Base-by-base conservation (phyloP, 2,113 vertebrate genomes). In the Corythaeola cristata region DNA sequence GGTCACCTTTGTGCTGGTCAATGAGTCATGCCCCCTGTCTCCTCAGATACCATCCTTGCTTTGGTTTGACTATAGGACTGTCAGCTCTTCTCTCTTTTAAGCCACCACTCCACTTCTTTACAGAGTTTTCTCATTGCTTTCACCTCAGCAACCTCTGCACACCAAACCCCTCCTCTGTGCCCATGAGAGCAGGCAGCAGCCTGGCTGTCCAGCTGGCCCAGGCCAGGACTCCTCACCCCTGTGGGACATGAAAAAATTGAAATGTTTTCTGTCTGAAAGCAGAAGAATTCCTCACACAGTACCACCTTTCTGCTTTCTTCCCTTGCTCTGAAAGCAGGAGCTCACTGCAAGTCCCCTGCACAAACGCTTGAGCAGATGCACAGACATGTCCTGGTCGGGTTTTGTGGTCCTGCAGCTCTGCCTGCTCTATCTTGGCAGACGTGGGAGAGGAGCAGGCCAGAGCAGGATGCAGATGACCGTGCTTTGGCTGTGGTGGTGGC, bases 321-420 rank as follows among this genome's bases (percentile, higher is more conserved):
- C 10, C 17, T 72, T 0, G 1, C 32, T 60, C n/a, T 77, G 59
- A 44, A 78, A 62, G 72, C 47, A 90, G 58, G 35, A 17, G 23
- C 16, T 60, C 15, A 18, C 45, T n/a, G 30, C 1, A 0, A 50
- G 52, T 45, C 5, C 32, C 35, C 17, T 0, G 0, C 45, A 20
- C 26, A 83, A 50, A 62, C 1, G 3, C 49, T 62, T 56, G 27
- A 58, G 49, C 0, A 2, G 12, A 20, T 53, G 41, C 41, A 47
- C 32, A 59, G 8, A 35, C 17, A 3, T 3, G 8, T 76, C 56
- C 63, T 53, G 44, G 44, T 5, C 5, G 11, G 28, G 21, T 53
- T 81, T 76, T 1, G 6, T 50, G 55, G 23, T 56, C 74, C 69
- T 59, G 75, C 2, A 1, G 50, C 44, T 81, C 49, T 75, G 56